phyloP scores from a whole-genome alignment of 2,797 vertebrate genomes.

The Synaphobranchus kaupii region DNA sequence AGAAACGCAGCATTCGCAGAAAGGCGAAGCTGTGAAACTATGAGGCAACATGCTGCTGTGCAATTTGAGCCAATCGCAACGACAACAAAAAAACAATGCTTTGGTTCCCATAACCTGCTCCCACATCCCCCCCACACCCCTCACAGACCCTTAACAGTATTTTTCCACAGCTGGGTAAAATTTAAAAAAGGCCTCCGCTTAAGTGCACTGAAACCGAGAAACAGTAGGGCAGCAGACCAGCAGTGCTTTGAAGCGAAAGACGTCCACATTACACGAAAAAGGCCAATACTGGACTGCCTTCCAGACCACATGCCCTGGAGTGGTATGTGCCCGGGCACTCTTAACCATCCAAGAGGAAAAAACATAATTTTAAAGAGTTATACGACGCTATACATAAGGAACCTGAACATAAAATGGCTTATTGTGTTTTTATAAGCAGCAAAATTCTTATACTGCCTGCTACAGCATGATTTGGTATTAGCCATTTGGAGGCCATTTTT shows the following conservation, averaged over 20 bases:
- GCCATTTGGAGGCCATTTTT: not conserved
- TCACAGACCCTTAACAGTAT: not conserved
- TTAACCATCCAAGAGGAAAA: too few species aligned
- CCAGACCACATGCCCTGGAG: not conserved
- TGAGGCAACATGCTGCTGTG: conserved; percentile 17
- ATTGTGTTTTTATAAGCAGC: not conserved
- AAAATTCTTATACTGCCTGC: not conserved
- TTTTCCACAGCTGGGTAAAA: conserved; percentile 30
- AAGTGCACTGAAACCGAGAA: not conserved
- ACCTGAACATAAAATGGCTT: not conserved
- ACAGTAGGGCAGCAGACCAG: conserved; percentile 27
- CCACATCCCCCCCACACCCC: conserved; percentile 21
- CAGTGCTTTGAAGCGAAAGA: not conserved
- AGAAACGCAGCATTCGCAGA: not conserved
- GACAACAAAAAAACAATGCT: conserved; percentile 34
- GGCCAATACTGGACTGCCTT: not conserved
- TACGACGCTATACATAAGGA: too few species aligned
- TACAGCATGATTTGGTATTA: not conserved
- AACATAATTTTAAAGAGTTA: too few species aligned
- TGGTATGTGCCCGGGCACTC: too few species aligned
- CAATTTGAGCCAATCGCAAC: conserved; percentile 8
- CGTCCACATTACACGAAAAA: not conserved
- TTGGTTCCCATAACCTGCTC: conserved; percentile 67
- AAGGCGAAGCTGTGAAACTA: conserved; percentile 1
- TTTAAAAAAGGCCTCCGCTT: not conserved